Percentiles rank a stretch among this genome's conserved stretches.
Conservation (phyloP, 2,113 vertebrate species). For the Thamnophis sirtalis region DNA sequence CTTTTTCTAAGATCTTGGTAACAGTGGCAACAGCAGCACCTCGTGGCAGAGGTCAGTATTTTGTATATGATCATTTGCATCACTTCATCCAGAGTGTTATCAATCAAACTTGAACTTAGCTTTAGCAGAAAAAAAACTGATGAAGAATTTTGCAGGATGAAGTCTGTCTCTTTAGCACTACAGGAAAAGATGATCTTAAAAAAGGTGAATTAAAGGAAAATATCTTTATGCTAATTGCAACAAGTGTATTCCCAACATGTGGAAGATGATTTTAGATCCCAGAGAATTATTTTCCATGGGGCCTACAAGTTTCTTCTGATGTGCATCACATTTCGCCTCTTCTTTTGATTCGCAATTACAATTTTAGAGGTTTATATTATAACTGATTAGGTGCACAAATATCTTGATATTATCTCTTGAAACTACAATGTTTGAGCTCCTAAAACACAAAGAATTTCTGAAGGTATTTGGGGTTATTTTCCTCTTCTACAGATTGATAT, state of each 20-base stretch:
- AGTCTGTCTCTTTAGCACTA: not conserved
- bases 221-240: not conserved
- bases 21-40: slow-evolving; percentile 69
- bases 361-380: not conserved
- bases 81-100: slow-evolving; percentile 25
- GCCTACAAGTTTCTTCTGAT: slow-evolving; percentile 3
- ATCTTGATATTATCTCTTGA: accelerated
- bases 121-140: accelerated
- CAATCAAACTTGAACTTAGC: not conserved
- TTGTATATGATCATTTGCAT: slow-evolving; percentile 31
- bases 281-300: not conserved
- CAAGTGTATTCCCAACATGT: slow-evolving; percentile 30
- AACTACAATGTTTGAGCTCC: not conserved
- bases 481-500: not conserved
- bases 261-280: slow-evolving; percentile 43
- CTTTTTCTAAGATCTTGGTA: slow-evolving; percentile 35
- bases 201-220: not conserved
- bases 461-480: not conserved
- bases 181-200: not conserved
- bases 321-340: not conserved
- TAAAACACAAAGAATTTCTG: not conserved
- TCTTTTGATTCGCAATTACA: not conserved
- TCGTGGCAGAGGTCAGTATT: slow-evolving; percentile 64
- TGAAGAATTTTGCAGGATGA: not conserved
- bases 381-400: not conserved